Conservation (phyloP, 2,888 invertebrate species). For the Pecten maximus region DNA sequence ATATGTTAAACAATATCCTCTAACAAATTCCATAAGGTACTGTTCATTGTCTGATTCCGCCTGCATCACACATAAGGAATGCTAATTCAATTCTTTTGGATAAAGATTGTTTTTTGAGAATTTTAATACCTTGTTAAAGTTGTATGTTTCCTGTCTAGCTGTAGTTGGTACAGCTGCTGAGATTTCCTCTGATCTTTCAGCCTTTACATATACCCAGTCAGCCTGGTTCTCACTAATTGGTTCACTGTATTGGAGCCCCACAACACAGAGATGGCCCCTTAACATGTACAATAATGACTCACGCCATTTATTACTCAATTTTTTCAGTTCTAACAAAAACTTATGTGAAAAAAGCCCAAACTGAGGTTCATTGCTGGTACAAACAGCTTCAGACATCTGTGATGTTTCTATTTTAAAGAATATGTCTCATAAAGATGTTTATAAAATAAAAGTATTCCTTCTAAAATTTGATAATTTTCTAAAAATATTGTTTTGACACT, state of each 20-base stretch:
- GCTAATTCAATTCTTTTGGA: background rate
- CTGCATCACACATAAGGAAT: too few species aligned
- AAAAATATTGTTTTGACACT: background rate
- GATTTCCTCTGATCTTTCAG: background rate
- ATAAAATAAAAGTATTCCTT: background rate
- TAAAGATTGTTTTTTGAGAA: background rate
- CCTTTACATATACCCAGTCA: background rate
- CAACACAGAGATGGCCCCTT: background rate
- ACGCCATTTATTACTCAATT: background rate
- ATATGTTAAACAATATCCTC: too few species aligned
- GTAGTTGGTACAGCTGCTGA: background rate
- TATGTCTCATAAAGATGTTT: background rate
- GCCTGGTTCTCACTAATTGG: background rate
- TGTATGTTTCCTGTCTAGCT: background rate
- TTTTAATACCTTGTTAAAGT: background rate
- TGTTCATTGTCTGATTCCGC: too few species aligned
- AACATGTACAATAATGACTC: slow-evolving; percentile 20
- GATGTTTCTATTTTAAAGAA: slow-evolving; percentile 20
- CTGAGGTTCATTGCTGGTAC: background rate
- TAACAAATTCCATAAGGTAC: too few species aligned
- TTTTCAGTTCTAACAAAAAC: background rate
- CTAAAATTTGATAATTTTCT: background rate
- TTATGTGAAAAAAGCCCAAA: background rate
- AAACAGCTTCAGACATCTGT: background rate
- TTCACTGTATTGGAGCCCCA: background rate